phyloP scores from a whole-genome alignment of 2,888 invertebrate genomes.

The Siphonodentalium dalli region DNA sequence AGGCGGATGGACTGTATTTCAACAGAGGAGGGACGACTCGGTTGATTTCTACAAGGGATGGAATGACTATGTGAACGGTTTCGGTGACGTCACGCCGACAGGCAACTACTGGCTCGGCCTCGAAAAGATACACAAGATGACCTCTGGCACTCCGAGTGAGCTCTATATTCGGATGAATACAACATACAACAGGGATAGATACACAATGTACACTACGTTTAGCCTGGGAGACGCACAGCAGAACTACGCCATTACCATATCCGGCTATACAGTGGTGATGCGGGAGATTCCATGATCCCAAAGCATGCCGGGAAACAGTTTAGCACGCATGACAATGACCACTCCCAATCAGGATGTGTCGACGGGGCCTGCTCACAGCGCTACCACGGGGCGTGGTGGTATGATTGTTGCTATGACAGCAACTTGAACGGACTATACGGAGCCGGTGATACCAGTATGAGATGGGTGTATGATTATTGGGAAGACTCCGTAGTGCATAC shows the following conservation, averaged over 20 bases:
- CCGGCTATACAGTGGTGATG: not conserved
- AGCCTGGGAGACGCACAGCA: not conserved
- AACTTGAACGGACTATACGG: conserved; percentile 4
- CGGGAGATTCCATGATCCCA: not conserved
- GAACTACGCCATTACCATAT: not conserved
- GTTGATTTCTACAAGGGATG: conserved; percentile 2
- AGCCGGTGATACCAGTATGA: too few relatives aligned
- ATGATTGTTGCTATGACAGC: not conserved
- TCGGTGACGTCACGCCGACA: not conserved
- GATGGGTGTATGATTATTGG: too few relatives aligned
- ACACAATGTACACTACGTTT: not conserved
- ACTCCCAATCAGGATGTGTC: too few relatives aligned
- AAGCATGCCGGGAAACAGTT: not conserved
- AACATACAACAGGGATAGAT: not conserved
- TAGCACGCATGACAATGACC: not conserved
- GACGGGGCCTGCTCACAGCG: not conserved
- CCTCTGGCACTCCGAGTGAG: not conserved
- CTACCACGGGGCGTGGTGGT: conserved; percentile 5
- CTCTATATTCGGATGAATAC: not conserved
- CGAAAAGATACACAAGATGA: not conserved
- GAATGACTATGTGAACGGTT: conserved; percentile 3
- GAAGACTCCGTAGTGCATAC: too few relatives aligned
- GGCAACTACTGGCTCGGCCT: conserved; percentile 6
- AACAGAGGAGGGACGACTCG: conserved; percentile 1
- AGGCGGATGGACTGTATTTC: conserved; percentile 8